A percentile compares a stretch with the other conserved stretches of the same genome.
These are phyloP conservation scores for Thysanoteuthis rhombus DNA, from an alignment of 2,888 invertebrate species.

Conservation along the genomic window DNA sequence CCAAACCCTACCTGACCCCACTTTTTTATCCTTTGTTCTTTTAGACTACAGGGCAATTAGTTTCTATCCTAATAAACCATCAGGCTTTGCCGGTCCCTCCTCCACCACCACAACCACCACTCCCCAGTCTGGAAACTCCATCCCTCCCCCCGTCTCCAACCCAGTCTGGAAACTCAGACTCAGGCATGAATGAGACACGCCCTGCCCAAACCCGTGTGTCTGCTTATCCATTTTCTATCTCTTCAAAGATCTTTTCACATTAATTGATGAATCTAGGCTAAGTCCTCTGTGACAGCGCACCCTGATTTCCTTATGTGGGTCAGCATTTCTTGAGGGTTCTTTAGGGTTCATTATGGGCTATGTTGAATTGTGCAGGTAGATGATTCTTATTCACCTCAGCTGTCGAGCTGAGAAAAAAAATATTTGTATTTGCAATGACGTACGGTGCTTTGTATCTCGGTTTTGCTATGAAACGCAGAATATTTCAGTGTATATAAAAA, in stretches of 20 bases:
- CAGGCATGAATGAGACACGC: too few relatives aligned
- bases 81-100: not conserved
- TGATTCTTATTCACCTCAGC: too few relatives aligned
- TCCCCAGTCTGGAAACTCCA: not conserved
- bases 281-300: not conserved
- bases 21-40: not conserved
- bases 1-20: too few relatives aligned
- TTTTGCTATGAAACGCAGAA: too few relatives aligned
- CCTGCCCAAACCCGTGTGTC: not conserved
- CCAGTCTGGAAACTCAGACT: not conserved
- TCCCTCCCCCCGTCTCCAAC: too few relatives aligned
- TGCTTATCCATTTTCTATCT: not conserved
- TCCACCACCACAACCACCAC: too few relatives aligned
- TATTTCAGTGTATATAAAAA: too few relatives aligned
- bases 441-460: too few relatives aligned
- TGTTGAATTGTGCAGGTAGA: too few relatives aligned
- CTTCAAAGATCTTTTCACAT: slow-evolving; percentile 12
- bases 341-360: too few relatives aligned
- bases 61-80: not conserved
- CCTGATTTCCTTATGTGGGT: not conserved
- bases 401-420: too few relatives aligned
- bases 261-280: not conserved
- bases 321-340: not conserved
- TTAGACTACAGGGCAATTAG: not conserved
- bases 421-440: too few relatives aligned